These are phyloP conservation scores for Myiopsitta monachus DNA, from an alignment of 2,113 vertebrate species.

Conservation along the genomic window DNA sequence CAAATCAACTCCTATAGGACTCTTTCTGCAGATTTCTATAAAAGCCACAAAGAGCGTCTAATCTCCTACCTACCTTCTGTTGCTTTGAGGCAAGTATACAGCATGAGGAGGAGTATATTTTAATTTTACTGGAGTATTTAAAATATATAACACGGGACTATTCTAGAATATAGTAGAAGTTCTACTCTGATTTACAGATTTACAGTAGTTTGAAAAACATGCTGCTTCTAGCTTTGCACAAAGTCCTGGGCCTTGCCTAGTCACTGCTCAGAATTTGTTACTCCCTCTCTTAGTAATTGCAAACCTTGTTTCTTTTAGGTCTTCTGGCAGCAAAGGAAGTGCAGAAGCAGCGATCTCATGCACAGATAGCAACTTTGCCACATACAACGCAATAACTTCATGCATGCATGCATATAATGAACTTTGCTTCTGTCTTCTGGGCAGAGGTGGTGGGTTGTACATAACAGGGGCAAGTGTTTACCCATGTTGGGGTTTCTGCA, in stretches of 20 bases:
- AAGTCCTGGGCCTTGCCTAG: background rate
- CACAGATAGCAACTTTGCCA: background rate
- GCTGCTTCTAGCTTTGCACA: background rate
- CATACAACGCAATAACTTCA: rapidly evolving
- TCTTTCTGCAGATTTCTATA: background rate
- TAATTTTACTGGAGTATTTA: background rate
- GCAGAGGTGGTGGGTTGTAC: too few species aligned
- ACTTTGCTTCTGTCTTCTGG: background rate
- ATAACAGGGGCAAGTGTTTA: background rate
- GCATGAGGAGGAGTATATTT: background rate
- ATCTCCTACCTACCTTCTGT: background rate
- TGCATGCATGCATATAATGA: too few species aligned
- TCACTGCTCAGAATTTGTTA: background rate
- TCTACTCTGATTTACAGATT: background rate
- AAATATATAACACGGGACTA: background rate
- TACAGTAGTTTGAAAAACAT: background rate
- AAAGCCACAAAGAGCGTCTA: background rate
- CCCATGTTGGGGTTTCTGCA: rapidly evolving
- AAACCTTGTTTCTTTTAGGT: background rate
- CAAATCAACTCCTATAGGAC: background rate
- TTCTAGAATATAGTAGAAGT: background rate
- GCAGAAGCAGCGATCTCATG: rapidly evolving
- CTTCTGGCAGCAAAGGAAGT: background rate
- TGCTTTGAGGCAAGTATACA: background rate
- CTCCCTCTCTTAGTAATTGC: background rate